Base-by-base conservation (phyloP, 1,140 invertebrate genomes). In the Acarapis woodi region DNA sequence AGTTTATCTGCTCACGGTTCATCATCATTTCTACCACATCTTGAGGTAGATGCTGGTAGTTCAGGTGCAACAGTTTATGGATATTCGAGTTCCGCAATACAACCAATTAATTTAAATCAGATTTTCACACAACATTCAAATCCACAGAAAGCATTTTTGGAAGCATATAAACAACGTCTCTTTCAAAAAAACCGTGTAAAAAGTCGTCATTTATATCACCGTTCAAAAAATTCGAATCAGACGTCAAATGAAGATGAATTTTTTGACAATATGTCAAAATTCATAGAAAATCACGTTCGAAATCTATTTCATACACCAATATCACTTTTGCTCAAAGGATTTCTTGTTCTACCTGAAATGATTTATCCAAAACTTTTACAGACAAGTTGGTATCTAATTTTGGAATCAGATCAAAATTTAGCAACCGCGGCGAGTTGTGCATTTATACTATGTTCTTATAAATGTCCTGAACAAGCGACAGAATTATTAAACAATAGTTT, bases 321-420 rank as follows among this genome's bases (percentile, higher is more conserved):
- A 30, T 77, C 82, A 0, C 66, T 73, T 1, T 53, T 96, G 31
- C 64, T 85, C 0, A 97, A 97, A 62, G 77, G 82, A 3, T 78
- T 80, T 0, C 74, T 85, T 0, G 69, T 88, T 2, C 62, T 96
- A 47, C 62, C 66, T 8, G 79, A 85, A 47, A 79, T 90, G 26
- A 62, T 77, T 42, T 85, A 87, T 47, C 61, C 72, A 14, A 75
- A 87, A 43, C 68, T 83, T 5, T 62, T 93, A 32, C 71, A 76
- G 0, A 70, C 87, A 4, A 75, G 79, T 3, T 99, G 90, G 90
- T 75, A 88, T 50, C 60, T 96, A 3, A 56, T 97, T 2, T 54
- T 94, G 23, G 79, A 88, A 49, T 63, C 65, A 38, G 61, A 66
- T 43, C 56, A 63, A 42, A 57, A 66, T 42, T 43, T 63, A 18